Evolutionary conservation across 2,888 invertebrate species (phyloP), one percentile per base, ranked within the genome.

Genomic region (Campoplex capitator): DNA sequence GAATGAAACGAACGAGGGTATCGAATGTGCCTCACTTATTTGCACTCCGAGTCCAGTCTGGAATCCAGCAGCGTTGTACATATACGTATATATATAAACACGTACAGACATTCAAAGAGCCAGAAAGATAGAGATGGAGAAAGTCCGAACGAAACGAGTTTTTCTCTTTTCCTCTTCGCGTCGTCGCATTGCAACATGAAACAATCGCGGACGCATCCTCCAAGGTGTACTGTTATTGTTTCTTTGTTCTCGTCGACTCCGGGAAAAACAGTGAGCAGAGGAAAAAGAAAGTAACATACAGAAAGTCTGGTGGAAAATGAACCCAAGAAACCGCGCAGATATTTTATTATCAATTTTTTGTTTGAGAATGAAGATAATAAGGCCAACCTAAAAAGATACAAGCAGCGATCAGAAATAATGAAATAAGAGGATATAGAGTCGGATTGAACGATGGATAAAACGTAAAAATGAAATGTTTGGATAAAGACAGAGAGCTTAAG

Each of bases 321-420:
- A 65, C 73, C 77, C 71, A 48, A 54, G 56, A 18, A 70, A 45
- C 48, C 42, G 56, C 23, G 23, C 23, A 45, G 32, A 48, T 48
- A 38, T 35, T 35, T 65, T 13, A 16, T 35, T 38, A 23, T 51
- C 32, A 6, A 23, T 62, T 45, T 28, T 23, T 42, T 82, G 45
- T n/a, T 45, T 23, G 38, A 38, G 45, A 51, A 62, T 67, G 42
- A 74, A 73, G 42, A 71, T 68, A 32, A 23, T 23, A 23, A 23
- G 51, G 3, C 38, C 32, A 67, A 79, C 28, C 48, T 28, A 42
- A 23, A n/a, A 48, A 32, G 58, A 45, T 70, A 62, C 48, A 35
- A 9, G 38, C 70, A 83, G 65, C 74, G 83, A 84, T 83, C 51
- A 42, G 83, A 88, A 87, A 88, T 89, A 89, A 89, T 88, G 84